Conservation (phyloP, 2,888 invertebrate genomes). For the Penaeus monodon region DNA sequence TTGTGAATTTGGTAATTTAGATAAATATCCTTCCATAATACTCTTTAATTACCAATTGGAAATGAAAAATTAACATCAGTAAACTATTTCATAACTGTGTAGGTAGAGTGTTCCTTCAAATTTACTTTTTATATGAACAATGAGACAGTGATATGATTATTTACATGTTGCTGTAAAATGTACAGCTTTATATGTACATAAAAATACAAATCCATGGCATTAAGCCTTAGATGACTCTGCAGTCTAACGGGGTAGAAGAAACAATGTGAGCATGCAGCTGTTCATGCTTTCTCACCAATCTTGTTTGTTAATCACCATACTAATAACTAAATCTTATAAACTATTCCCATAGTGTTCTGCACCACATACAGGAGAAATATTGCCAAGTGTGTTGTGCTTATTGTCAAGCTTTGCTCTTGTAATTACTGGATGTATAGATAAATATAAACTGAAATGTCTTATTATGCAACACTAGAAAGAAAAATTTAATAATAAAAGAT, state of each 20-base stretch:
- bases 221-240: conserved; percentile 25
- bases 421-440: too few species aligned
- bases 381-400: too few species aligned
- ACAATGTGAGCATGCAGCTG: not conserved
- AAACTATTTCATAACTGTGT: not conserved
- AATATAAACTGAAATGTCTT: too few species aligned
- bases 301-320: too few species aligned
- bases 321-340: too few species aligned
- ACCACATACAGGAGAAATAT: too few species aligned
- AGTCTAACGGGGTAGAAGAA: not conserved
- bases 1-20: not conserved
- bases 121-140: conserved; percentile 11
- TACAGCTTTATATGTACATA: conserved; percentile 33
- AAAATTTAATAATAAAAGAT: too few species aligned
- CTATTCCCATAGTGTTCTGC: too few species aligned
- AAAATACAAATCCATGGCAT: conserved; percentile 24
- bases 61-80: conserved; percentile 2
- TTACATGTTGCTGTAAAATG: conserved; percentile 34
- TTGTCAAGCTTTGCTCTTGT: too few species aligned
- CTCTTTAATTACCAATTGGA: not conserved
- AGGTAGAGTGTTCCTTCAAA: conserved; percentile 10
- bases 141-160: conserved; percentile 25
- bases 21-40: not conserved
- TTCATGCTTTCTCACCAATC: not conserved
- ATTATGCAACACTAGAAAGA: too few species aligned